Base-by-base conservation (phyloP, 2,113 vertebrate genomes). In the Hirundichthys speculiger region DNA sequence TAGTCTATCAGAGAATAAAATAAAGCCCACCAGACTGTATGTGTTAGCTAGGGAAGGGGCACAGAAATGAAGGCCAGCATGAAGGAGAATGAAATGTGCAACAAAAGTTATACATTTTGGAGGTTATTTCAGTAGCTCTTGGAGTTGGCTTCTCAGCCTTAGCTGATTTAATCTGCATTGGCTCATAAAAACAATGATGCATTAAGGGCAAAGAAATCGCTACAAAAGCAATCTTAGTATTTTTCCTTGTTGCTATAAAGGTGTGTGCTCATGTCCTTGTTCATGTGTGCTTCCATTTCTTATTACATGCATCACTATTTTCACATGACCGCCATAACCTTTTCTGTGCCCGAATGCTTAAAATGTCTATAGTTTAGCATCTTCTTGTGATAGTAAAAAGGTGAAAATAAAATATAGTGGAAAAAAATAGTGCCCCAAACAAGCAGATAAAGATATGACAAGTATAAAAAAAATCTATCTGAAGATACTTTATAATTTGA, bases 1-100 rank as follows among this genome's bases (percentile, higher is more conserved):
- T 73, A 78, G 52, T 27, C 21, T 40, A 19, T 63, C 21, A 24
- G 19, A 43, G 51, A 54, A 58, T 56, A 82, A 74, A 80, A 77
- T 64, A 43, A 46, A 18, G 13, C 48, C 18, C 30, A 42, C n/a
- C 13, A 16, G 34, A 13, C 59, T n/a, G 45, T 38, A n/a, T 69
- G 30, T 64, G n/a, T 42, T 45, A 20, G 43, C n/a, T 50, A 15
- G n/a, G 49, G 24, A 64, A 64, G 12, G 7, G 5, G 47, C 21
- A 62, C 15, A 24, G 18, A 38, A 21, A 58, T 5, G 27, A 21
- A 66, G 20, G 40, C 19, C 1, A 22, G 30, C 45, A 39, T 4
- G 14, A 10, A 15, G 13, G 60, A 64, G 14, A 46, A 51, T 59
- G 34, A 68, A 65, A 75, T 73, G 60, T 70, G 48, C 64, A 79